Conservation (phyloP, 1,140 invertebrate species). For the Centruroides vittatus region DNA sequence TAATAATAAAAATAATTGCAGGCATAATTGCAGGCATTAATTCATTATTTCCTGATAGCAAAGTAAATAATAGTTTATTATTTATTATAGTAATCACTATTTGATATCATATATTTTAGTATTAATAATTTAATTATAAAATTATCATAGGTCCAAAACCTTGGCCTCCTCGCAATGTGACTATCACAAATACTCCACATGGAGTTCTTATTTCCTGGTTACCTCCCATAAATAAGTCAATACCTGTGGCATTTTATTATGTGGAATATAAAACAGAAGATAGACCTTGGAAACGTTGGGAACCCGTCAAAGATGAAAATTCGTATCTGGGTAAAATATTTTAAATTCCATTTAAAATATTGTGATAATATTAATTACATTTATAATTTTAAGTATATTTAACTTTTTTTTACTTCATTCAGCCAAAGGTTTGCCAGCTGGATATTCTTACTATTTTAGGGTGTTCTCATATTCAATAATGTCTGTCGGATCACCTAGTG, state of each 20-base stretch:
- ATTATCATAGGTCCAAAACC: conserved; percentile 61
- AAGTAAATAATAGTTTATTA: too few relatives aligned
- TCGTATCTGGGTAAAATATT: conserved; percentile 55
- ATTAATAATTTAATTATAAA: too few relatives aligned
- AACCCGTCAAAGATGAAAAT: conserved; percentile 72
- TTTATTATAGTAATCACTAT: too few relatives aligned
- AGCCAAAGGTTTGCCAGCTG: conserved; percentile 62
- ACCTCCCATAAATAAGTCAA: conserved; percentile 41
- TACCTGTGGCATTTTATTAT: conserved; percentile 68
- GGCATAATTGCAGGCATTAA: too few relatives aligned
- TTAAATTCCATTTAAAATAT: background rate
- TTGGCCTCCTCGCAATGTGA: conserved; percentile 68
- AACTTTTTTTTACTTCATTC: conserved; percentile 21
- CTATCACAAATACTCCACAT: conserved; percentile 65
- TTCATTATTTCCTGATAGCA: too few relatives aligned
- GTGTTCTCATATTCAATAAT: conserved; percentile 60
- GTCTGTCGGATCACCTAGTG: conserved; percentile 58
- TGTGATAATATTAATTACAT: background rate
- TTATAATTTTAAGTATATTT: background rate
- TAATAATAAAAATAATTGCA: too few relatives aligned
- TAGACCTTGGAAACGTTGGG: conserved; percentile 57
- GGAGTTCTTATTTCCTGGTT: conserved; percentile 78
- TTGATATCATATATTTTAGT: too few relatives aligned
- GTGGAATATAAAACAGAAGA: conserved; percentile 76
- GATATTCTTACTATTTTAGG: conserved; percentile 58